Percentiles rank a stretch among this genome's conserved stretches.
Evolutionary conservation across 1,140 invertebrate species (phyloP).

Genomic region (Maniola jurtina): DNA sequence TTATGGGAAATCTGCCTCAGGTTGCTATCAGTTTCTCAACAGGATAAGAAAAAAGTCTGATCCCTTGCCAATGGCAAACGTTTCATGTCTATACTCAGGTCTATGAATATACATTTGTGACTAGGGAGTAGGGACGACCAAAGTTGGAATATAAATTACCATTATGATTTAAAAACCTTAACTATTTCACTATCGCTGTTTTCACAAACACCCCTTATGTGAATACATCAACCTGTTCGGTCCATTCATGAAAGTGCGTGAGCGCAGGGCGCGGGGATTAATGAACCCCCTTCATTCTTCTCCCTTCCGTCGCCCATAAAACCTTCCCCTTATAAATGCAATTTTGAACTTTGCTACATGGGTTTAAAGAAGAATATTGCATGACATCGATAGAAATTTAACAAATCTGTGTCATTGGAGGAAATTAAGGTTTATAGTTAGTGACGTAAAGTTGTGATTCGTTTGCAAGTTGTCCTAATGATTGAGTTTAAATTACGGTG

Average conservation of each 20-base stretch:
- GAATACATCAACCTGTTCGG: constrained; percentile 76
- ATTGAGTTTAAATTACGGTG: constrained; percentile 68
- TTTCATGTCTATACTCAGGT: no score
- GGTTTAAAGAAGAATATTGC: not conserved
- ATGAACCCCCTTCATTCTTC: constrained; percentile 67
- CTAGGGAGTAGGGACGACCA: not conserved
- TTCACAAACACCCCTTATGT: constrained; percentile 50
- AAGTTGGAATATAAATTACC: no score
- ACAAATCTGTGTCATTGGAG: constrained; percentile 20
- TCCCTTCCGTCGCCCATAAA: constrained; percentile 55
- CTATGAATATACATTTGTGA: not conserved
- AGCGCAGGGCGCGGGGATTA: constrained; percentile 77
- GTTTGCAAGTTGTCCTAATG: constrained; percentile 37
- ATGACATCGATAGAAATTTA: not conserved
- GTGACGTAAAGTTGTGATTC: constrained; percentile 38
- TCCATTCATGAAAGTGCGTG: constrained; percentile 78
- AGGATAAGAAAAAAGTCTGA: no score
- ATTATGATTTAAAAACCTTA: not conserved
- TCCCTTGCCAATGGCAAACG: no score
- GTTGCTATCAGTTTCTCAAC: no score
- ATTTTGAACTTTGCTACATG: constrained; percentile 37
- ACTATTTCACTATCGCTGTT: not conserved
- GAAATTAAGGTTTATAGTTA: constrained; percentile 38
- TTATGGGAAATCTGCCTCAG: no score
- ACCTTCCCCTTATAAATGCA: constrained; percentile 34